Conservation (phyloP, 1,140 invertebrate species). For the Trichonephila clavipes region DNA sequence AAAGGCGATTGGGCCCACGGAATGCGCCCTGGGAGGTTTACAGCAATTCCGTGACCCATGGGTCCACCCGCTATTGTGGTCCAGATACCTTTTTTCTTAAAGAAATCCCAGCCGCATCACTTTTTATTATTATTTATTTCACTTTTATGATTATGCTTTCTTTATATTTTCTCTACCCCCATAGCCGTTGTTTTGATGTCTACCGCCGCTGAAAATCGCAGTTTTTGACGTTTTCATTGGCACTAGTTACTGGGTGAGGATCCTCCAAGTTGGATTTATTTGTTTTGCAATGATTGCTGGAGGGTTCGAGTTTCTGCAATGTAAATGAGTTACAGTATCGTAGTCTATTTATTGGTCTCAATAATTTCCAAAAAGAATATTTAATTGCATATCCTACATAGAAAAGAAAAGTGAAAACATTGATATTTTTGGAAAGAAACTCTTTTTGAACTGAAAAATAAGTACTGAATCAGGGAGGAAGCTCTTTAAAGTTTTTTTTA, state of each 20-base stretch:
- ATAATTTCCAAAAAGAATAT: no score
- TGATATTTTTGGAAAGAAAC: no score
- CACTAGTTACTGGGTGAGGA: not conserved
- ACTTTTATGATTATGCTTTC: slow-evolving; percentile 38
- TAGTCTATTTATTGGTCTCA: no score
- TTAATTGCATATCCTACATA: no score
- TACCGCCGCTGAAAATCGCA: slow-evolving; percentile 11
- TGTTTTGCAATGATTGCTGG: no score
- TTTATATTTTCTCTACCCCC: not conserved
- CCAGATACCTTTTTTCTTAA: slow-evolving; percentile 3
- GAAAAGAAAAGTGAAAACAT: no score
- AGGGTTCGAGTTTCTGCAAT: no score
- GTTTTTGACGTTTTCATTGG: slow-evolving; percentile 37
- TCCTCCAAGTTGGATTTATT: not conserved
- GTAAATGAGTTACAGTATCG: no score
- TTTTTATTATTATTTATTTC: slow-evolving; percentile 22
- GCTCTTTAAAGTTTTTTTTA: no score
- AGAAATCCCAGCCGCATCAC: slow-evolving; percentile 44
- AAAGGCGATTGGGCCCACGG: slow-evolving; percentile 44
- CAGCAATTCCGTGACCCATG: slow-evolving; percentile 68
- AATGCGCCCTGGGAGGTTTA: slow-evolving; percentile 73
- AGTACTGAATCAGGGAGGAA: no score
- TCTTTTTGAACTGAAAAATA: no score
- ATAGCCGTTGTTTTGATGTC: slow-evolving; percentile 39
- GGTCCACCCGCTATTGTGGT: slow-evolving; percentile 74